phyloP scores from a whole-genome alignment of 2,888 invertebrate species.

The Gastracanthus pulcherrimus region DNA sequence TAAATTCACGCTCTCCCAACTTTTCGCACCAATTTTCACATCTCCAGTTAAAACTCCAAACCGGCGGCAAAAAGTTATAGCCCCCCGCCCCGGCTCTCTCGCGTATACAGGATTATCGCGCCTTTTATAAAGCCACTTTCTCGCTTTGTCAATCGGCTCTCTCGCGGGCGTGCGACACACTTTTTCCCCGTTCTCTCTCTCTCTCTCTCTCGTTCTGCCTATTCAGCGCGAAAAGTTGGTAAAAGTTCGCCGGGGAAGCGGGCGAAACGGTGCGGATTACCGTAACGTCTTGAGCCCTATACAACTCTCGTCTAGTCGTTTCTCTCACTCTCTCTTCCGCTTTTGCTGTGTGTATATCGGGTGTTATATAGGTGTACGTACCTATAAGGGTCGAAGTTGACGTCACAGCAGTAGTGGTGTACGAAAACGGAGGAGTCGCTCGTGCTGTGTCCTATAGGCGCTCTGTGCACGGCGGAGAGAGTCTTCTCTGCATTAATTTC shows the following conservation, averaged over 20 bases:
- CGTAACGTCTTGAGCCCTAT: not conserved
- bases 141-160: slow-evolving; percentile 43
- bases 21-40: slow-evolving; percentile 8
- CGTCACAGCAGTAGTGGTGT: not conserved
- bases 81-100: not conserved
- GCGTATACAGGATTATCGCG: slow-evolving; percentile 27
- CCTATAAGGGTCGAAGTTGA: no score
- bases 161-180: not conserved
- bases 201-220: not conserved
- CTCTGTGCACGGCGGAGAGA: not conserved
- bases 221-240: not conserved
- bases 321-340: no score
- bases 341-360: no score
- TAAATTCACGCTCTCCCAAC: slow-evolving; percentile 4
- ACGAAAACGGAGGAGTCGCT: not conserved
- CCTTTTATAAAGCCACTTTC: slow-evolving; percentile 39
- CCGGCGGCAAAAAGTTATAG: slow-evolving; percentile 14
- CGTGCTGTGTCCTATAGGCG: not conserved
- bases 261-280: not conserved
- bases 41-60: not conserved
- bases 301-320: not conserved
- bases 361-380: no score
- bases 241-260: no score
- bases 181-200: not conserved
- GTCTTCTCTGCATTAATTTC: slow-evolving; percentile 44